phyloP scores from a whole-genome alignment of 2,888 invertebrate genomes.

The Napeogenes inachia region DNA sequence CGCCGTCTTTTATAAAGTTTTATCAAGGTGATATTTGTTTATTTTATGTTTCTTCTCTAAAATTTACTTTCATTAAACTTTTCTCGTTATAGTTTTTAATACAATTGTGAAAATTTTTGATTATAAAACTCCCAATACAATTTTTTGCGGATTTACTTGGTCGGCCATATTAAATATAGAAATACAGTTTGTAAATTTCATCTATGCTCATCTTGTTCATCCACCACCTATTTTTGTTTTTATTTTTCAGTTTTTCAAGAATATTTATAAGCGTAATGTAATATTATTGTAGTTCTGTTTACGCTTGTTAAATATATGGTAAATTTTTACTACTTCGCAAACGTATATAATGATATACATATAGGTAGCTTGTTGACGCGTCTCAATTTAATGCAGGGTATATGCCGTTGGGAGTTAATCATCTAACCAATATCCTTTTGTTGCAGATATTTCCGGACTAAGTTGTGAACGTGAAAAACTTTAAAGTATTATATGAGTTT shows the following conservation, averaged over 20 bases:
- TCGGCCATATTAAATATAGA: conserved; percentile 69
- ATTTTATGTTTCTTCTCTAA: conserved; percentile 23
- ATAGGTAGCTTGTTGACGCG: conserved; percentile 66
- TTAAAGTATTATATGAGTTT: conserved; percentile 64
- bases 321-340: conserved; percentile 9
- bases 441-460: conserved; percentile 71
- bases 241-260: neutral
- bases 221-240: conserved; percentile 32
- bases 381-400: conserved; percentile 41
- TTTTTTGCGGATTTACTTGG: conserved; percentile 33
- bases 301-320: conserved; percentile 17
- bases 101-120: conserved; percentile 7
- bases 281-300: conserved; percentile 33
- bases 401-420: conserved; percentile 34
- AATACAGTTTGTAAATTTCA: conserved; percentile 49
- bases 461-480: conserved; percentile 74
- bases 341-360: conserved; percentile 20
- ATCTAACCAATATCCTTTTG: conserved; percentile 39
- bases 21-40: conserved; percentile 62
- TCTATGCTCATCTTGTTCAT: conserved; percentile 55
- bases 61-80: conserved; percentile 7
- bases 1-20: conserved; percentile 74
- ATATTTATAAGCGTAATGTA: neutral
- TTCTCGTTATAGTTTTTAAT: conserved; percentile 1
- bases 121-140: conserved; percentile 7